Evolutionary conservation across 2,888 invertebrate species (phyloP), one percentile per base, ranked within the genome.

Genomic region (Tridacna gigas): DNA sequence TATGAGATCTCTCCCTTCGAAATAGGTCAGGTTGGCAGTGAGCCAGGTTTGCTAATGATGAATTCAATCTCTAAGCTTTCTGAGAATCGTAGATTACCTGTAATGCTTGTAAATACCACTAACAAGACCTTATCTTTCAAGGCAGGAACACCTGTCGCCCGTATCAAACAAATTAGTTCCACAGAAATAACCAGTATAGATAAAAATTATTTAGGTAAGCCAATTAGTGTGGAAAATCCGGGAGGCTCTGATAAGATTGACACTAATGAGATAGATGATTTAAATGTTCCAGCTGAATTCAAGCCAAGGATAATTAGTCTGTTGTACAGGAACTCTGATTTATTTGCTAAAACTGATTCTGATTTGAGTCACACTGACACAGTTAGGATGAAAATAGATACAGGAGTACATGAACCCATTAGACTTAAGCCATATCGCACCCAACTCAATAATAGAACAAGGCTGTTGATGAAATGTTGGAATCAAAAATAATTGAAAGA

Each of bases 391-490:
- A 69, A 66, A 47, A 82, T 82, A n/a, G n/a, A n/a, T n/a, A n/a
- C n/a, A n/a, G n/a, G n/a, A n/a, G n/a, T n/a, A n/a, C n/a, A n/a
- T n/a, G n/a, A n/a, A n/a, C n/a, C n/a, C n/a, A n/a, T n/a, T n/a
- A n/a, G n/a, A n/a, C n/a, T n/a, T n/a, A n/a, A n/a, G n/a, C n/a
- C n/a, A n/a, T n/a, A n/a, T n/a, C n/a, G n/a, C n/a, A n/a, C n/a
- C n/a, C n/a, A n/a, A n/a, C 25, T 74, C 20, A 74, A 79, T 37
- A 79, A 74, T 67, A 74, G 76, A 61, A 63, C 37, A 77, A 80
- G 20, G 77, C 80, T 60, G 37, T 80, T 48, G 47, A 69, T 71
- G 77, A 80, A 63, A 75, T 80, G 80, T 45, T 80, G 28, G 75
- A 80, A 28, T 25, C 73, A 45, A 67, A 67, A 25, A 67, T 67